These are phyloP conservation scores for Morus bassanus DNA, from an alignment of 2,797 vertebrate species.

Conservation along the genomic window DNA sequence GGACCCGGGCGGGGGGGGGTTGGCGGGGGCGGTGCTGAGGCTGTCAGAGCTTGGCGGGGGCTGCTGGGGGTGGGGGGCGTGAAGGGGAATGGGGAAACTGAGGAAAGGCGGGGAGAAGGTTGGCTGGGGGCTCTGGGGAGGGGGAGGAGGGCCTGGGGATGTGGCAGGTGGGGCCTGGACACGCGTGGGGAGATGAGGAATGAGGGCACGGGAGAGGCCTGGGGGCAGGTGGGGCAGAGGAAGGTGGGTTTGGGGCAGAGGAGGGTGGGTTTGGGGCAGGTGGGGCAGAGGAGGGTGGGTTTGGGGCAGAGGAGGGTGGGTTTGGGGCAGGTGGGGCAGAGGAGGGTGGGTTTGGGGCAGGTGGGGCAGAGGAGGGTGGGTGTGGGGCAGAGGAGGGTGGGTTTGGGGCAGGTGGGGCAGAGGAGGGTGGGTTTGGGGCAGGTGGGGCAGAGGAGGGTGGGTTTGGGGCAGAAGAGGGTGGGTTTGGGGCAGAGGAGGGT, in stretches of 20 bases:
- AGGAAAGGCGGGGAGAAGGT: background rate
- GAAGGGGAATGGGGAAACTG: background rate
- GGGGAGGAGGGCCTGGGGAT: background rate
- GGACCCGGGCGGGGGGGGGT: accelerated
- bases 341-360: background rate
- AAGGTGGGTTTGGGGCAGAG: too few species aligned
- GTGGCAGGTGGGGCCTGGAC: background rate
- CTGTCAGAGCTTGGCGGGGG: accelerated
- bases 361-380: background rate
- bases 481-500: too few species aligned
- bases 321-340: background rate
- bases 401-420: background rate
- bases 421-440: background rate
- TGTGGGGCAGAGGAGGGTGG: too few species aligned
- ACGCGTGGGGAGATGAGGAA: background rate
- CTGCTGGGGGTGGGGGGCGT: background rate
- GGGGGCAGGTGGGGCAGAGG: background rate
- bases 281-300: too few species aligned
- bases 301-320: background rate
- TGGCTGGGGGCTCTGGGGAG: background rate
- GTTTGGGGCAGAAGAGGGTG: too few species aligned
- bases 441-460: too few species aligned
- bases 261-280: too few species aligned
- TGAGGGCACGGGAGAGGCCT: background rate
- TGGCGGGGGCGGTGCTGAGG: background rate